A percentile compares a stretch with the other conserved stretches of the same genome.
These are phyloP conservation scores for Priocnemis perturbator DNA, from an alignment of 2,888 invertebrate species.

Conservation along the genomic window DNA sequence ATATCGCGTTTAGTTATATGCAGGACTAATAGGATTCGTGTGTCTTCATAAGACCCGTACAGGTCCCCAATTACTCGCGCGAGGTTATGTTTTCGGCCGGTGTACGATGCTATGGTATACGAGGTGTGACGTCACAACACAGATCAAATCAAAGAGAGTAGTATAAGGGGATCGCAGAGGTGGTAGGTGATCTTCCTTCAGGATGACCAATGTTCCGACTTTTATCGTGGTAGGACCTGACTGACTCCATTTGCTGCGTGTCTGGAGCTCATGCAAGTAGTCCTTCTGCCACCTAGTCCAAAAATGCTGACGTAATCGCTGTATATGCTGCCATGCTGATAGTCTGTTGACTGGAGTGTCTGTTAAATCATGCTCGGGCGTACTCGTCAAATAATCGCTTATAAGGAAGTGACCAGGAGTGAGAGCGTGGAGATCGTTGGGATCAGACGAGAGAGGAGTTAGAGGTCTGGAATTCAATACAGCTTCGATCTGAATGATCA, in stretches of 20 bases:
- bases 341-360: not conserved
- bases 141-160: no score
- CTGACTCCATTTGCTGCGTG: not conserved
- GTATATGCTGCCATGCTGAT: conserved; percentile 1
- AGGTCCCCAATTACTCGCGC: no score
- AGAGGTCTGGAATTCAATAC: conserved; percentile 11
- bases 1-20: no score
- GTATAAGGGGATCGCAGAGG: conserved; percentile 3
- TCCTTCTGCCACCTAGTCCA: conserved; percentile 16
- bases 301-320: conserved; percentile 2
- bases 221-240: not conserved
- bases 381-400: not conserved
- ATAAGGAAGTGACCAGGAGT: conserved; percentile 9
- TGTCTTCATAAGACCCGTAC: no score
- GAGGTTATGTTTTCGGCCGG: no score
- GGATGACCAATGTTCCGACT: not conserved
- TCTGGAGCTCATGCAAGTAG: conserved; percentile 3
- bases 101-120: no score
- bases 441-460: not conserved
- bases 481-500: conserved; percentile 4
- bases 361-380: conserved; percentile 1
- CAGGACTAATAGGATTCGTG: no score
- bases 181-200: conserved; percentile 2
- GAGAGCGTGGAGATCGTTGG: not conserved
- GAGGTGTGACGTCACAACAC: no score